phyloP scores from a whole-genome alignment of 2,888 invertebrate species.

The Stomorhina lunata region DNA sequence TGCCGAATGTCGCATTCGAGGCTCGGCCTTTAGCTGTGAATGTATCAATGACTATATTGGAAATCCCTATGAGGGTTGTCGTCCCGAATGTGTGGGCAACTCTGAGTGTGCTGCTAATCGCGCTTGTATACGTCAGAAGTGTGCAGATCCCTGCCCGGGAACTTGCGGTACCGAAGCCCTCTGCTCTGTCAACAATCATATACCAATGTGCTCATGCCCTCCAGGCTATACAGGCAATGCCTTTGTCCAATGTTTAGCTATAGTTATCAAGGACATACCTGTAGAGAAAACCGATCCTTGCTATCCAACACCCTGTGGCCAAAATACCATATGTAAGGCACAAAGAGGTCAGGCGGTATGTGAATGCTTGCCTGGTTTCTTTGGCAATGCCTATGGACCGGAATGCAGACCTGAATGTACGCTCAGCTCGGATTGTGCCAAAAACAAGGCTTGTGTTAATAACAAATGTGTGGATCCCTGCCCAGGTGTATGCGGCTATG shows the following conservation, averaged over 20 bases:
- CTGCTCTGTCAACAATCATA: constrained; percentile 87
- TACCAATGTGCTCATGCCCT: constrained; percentile 84
- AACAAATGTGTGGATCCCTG: constrained; percentile 91
- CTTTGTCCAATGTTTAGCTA: constrained; percentile 81
- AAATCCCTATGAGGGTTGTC: constrained; percentile 87
- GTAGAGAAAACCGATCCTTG: constrained; percentile 81
- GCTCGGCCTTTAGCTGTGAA: constrained; percentile 82
- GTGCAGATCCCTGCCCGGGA: constrained; percentile 90
- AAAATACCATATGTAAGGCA: constrained; percentile 86
- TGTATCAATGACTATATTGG: constrained; percentile 85
- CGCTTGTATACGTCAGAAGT: constrained; percentile 90
- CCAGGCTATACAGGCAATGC: constrained; percentile 85
- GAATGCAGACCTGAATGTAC: constrained; percentile 92
- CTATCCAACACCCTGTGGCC: constrained; percentile 88
- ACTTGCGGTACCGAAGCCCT: constrained; percentile 91
- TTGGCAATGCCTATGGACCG: constrained; percentile 84
- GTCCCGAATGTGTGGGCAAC: constrained; percentile 92
- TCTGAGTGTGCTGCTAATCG: constrained; percentile 91
- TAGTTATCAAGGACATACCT: constrained; percentile 70
- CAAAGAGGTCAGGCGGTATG: constrained; percentile 83
- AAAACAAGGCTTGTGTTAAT: constrained; percentile 87
- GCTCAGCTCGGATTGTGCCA: constrained; percentile 89
- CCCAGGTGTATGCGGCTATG: constrained; percentile 88
- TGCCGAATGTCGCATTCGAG: constrained; percentile 83
- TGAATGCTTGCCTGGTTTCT: constrained; percentile 88